Evolutionary conservation across 2,113 vertebrate genomes (phyloP).

Genomic region (Parus major): DNA sequence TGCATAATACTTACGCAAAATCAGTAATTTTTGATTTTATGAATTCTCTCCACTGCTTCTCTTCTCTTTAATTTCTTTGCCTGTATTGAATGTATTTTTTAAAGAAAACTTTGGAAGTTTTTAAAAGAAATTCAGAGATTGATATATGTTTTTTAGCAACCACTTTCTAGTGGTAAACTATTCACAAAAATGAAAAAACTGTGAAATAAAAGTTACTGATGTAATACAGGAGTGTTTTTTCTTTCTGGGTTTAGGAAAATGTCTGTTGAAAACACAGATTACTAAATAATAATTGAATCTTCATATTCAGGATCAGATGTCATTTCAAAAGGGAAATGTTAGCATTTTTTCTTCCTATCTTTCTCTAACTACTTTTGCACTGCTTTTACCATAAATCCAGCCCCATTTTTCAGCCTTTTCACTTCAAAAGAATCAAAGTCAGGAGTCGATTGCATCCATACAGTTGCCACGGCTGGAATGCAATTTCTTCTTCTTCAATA

Average conservation of each 20-base stretch:
- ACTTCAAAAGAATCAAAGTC: background rate
- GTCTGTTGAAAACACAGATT: background rate
- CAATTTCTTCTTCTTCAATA: background rate
- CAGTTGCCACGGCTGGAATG: background rate
- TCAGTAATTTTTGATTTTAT: background rate
- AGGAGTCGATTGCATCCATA: background rate
- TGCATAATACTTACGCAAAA: background rate
- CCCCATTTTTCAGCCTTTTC: background rate
- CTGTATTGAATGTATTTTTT: background rate
- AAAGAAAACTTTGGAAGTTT: background rate
- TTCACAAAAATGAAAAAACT: background rate
- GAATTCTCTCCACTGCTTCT: background rate
- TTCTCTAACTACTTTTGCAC: background rate
- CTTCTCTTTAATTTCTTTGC: background rate
- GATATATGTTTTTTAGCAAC: background rate
- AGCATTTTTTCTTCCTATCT: background rate
- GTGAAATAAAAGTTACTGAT: background rate
- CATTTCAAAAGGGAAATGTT: background rate
- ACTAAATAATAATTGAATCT: background rate
- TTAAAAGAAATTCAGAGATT: background rate
- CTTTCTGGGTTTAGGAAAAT: background rate
- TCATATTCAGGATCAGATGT: background rate
- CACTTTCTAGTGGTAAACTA: background rate
- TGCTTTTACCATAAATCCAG: background rate
- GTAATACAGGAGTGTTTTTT: background rate